Percentiles rank a stretch among this genome's conserved stretches.
phyloP scores from a whole-genome alignment of 2,888 invertebrate genomes.

The Cheilosia vernalis region DNA sequence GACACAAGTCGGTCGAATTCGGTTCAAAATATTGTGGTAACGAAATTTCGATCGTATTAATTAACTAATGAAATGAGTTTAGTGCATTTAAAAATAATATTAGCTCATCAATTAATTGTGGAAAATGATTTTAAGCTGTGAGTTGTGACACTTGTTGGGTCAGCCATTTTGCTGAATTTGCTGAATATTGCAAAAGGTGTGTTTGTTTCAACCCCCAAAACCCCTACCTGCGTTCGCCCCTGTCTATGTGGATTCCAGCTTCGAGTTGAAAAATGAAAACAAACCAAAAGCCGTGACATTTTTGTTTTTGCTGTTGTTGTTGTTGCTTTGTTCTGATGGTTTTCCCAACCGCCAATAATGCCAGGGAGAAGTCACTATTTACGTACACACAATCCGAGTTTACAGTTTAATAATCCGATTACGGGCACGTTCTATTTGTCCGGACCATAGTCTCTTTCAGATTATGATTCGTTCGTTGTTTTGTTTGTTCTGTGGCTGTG shows the following conservation, averaged over 20 bases:
- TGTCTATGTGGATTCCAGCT: not conserved
- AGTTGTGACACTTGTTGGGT: too few relatives aligned
- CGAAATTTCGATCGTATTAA: too few relatives aligned
- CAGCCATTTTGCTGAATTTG: too few relatives aligned
- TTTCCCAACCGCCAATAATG: conserved; percentile 15
- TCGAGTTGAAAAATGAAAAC: not conserved
- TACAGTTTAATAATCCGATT: conserved; percentile 72
- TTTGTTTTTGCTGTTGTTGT: not conserved
- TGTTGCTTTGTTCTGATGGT: not conserved
- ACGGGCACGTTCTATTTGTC: conserved; percentile 42
- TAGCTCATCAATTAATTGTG: too few relatives aligned
- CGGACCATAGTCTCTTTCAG: conserved; percentile 36
- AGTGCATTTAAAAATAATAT: too few relatives aligned
- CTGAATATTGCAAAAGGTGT: too few relatives aligned
- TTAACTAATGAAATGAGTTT: too few relatives aligned
- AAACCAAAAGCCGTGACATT: conserved; percentile 33
- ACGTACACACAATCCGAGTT: conserved; percentile 43
- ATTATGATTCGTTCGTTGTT: conserved; percentile 20
- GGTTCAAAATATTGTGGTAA: too few relatives aligned
- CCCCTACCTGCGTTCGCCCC: too few relatives aligned
- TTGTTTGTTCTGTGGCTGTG: not conserved
- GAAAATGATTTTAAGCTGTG: too few relatives aligned
- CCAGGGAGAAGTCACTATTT: conserved; percentile 37
- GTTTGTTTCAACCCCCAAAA: too few relatives aligned
- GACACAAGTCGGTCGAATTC: too few relatives aligned